Evolutionary conservation across 53 echinoderm and acorn worm species (phyloP), one percentile per base, ranked within the genome.

Genomic region (Luidia sarsii): DNA sequence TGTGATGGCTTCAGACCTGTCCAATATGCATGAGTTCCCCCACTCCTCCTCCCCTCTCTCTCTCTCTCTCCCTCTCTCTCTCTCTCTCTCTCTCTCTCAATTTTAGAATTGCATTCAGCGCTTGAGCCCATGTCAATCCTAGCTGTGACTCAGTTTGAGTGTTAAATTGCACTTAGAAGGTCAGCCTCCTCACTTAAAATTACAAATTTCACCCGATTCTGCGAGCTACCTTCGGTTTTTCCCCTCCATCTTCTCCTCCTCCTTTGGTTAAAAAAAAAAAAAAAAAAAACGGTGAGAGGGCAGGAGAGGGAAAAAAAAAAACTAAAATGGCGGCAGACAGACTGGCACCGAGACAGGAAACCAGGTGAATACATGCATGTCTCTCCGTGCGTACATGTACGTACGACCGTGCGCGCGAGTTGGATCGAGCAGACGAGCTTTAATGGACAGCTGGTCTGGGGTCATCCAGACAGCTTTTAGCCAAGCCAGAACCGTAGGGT

Each of bases 351-450:
- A 0, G 27, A 60, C 60, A 77, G 61, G 77, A 60, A 77, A 55
- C 24, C 77, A 77, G 77, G 77, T 77, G 77, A 77, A 77, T 77
- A 77, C 60, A 77, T 77, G 77, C 77, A 77, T 77, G 60, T 57
- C 74, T 74, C 39, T 74, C 56, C 74, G n/a, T n/a, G n/a, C n/a
- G n/a, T n/a, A n/a, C 29, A 61, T 31, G 30, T 33, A 14, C 14
- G 15, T 28, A 2, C 18, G 18, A 33, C 30, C 61, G 33, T 23
- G 61, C 28, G 61, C 2, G 29, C 25, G 18, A 18, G 24, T 18
- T 3, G 33, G 61, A 30, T 30, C 30, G 30, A 33, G 61, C 61
- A 56, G 61, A 33, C 23, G n/a, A n/a, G n/a, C 16, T 30, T 25
- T 77, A 77, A 77, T 77, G 77, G 77, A 24, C 77, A 77, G 77